These are phyloP conservation scores for Xyliphius kryptos DNA, from an alignment of 2,113 vertebrate genomes.

Conservation along the genomic window DNA sequence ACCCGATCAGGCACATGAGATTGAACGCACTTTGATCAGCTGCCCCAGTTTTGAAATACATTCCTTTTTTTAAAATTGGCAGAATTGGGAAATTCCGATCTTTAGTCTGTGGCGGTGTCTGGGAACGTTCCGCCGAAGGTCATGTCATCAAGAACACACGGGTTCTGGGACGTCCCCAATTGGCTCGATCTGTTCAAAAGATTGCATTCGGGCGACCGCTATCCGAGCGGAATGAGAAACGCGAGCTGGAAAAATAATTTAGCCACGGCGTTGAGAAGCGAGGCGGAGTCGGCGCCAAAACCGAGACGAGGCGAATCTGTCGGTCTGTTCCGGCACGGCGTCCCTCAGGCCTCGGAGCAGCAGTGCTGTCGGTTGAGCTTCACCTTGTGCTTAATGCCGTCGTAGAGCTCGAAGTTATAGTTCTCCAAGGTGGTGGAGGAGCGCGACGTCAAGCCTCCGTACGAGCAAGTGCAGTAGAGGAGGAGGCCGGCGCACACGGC, in stretches of 20 bases:
- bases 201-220: too few species aligned
- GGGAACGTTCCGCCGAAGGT: slow-evolving; percentile 16
- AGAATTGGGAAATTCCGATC: slow-evolving; percentile 64
- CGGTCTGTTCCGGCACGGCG: too few species aligned
- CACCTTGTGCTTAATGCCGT: slow-evolving; percentile 98
- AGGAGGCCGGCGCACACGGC: slow-evolving; percentile 90
- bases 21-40: not conserved
- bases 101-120: slow-evolving; percentile 53
- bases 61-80: slow-evolving; percentile 48
- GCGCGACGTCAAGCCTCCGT: slow-evolving; percentile 83
- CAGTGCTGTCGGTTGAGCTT: slow-evolving; percentile 98
- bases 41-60: not conserved
- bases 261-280: too few species aligned
- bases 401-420: slow-evolving; percentile 98
- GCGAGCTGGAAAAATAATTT: too few species aligned
- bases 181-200: slow-evolving; percentile 9
- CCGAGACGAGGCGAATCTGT: not conserved
- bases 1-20: slow-evolving; percentile 55
- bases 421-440: slow-evolving; percentile 96
- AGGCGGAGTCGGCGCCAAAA: too few species aligned
- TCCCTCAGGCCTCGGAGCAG: slow-evolving; percentile 87
- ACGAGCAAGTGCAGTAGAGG: slow-evolving; percentile 95
- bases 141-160: slow-evolving; percentile 1
- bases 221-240: too few species aligned
- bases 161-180: slow-evolving; percentile 32